phyloP scores from a whole-genome alignment of 2,888 invertebrate species.

The Antitype chi region DNA sequence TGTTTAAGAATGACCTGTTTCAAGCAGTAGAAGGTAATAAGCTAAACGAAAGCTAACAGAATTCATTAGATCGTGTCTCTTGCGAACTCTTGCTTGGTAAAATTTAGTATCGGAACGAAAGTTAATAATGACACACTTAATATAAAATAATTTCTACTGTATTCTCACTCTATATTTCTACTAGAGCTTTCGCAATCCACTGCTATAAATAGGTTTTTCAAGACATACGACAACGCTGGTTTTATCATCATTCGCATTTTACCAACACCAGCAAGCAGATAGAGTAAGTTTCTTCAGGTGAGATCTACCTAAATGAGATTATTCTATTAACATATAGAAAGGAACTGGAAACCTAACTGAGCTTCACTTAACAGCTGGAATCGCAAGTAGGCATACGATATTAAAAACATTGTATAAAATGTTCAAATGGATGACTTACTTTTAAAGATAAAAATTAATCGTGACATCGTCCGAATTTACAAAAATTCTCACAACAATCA shows the following conservation, averaged over 20 bases:
- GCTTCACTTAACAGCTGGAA: not conserved
- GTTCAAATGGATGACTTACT: not conserved
- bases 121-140: too few relatives aligned
- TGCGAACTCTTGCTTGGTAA: not conserved
- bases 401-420: not conserved
- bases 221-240: not conserved
- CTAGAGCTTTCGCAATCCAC: not conserved
- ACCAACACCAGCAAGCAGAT: not conserved
- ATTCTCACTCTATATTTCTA: not conserved
- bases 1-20: conserved; percentile 12
- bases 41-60: not conserved
- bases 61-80: not conserved
- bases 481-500: not conserved
- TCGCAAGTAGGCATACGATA: too few relatives aligned
- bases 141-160: too few relatives aligned
- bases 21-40: not conserved
- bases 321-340: not conserved
- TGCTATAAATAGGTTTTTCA: conserved; percentile 1
- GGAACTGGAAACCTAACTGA: not conserved
- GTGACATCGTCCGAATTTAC: not conserved
- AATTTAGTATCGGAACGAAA: not conserved
- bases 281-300: not conserved
- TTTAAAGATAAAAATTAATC: not conserved
- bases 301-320: not conserved
- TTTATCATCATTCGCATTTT: not conserved